Base-by-base conservation (phyloP, 2,888 invertebrate species). In the Axea sp. region DNA sequence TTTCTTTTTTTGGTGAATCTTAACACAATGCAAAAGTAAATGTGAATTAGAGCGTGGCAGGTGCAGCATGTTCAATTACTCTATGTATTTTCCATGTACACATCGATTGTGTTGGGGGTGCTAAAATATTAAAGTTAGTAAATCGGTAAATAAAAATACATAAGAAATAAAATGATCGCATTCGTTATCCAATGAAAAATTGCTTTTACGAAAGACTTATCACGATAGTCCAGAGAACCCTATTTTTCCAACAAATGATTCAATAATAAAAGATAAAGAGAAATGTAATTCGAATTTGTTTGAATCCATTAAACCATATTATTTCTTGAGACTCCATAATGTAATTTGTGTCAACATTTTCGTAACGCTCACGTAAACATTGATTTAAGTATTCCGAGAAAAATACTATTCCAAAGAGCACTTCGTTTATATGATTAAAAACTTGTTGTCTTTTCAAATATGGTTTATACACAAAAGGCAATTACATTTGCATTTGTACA, bases 271-370 rank as follows among this genome's bases (percentile, higher is more conserved):
- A 41, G 43, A 60, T 19, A 57, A 57, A 49, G 41, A 12, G n/a
- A 47, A 51, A 51, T 15, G 59, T 51, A 51, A 59, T 68, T 59
- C 59, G 35, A 17, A 35, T 43, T 59, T 49, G 57, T 59, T 49
- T 26, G 59, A 68, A 51, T 51, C 43, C 59, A 59, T 68, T 51
- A 59, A 68, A 28, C 30, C 28, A 39, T 49, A 68, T 68, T 59
- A 51, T 59, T 68, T 59, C 68, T 59, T 51, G 43, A 51, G 35
- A 59, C 59, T 51, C 43, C 30, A 19, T 59, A 59, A 59, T 33
- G 51, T 59, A 59, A 68, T 68, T 68, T 51, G 43, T 33, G 68
- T 68, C 68, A 68, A 51, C 51, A 43, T 51, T 59, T 59, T 41
- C 39, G 31, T 31, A 51, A 47, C 47, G 57, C 31, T 15, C 19